Conservation (phyloP, 2,888 invertebrate species). For the Drosophila fungiperda region DNA sequence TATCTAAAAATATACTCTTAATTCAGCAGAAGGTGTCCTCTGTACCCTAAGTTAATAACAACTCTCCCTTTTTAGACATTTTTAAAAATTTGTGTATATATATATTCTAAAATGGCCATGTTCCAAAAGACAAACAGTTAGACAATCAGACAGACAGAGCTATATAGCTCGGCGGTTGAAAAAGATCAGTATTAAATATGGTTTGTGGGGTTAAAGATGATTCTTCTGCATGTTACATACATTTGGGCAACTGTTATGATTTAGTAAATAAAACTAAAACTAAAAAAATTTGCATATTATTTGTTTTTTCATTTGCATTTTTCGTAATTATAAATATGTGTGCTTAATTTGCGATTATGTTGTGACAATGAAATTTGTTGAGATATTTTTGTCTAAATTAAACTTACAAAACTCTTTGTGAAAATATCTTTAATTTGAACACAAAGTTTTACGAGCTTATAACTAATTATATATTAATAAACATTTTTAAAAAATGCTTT, state of each 20-base stretch:
- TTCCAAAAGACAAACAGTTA: not conserved
- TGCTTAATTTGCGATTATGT: not conserved
- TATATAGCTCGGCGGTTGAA: not conserved
- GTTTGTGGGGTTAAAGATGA: accelerated
- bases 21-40: not conserved
- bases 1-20: not conserved
- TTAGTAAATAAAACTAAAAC: not conserved
- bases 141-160: not conserved
- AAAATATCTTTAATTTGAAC: not conserved
- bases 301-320: not conserved
- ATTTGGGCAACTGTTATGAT: not conserved
- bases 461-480: not conserved
- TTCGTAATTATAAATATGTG: not conserved
- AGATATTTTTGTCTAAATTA: not conserved
- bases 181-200: not conserved
- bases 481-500: not conserved
- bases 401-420: not conserved
- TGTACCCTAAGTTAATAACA: not conserved
- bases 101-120: not conserved
- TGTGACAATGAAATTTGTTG: not conserved
- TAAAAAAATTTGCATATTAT: not conserved
- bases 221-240: not conserved
- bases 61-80: not conserved
- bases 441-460: not conserved
- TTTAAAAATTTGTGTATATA: not conserved